Base-by-base conservation (phyloP, 2,888 invertebrate species). In the Oxytorus armatus region DNA sequence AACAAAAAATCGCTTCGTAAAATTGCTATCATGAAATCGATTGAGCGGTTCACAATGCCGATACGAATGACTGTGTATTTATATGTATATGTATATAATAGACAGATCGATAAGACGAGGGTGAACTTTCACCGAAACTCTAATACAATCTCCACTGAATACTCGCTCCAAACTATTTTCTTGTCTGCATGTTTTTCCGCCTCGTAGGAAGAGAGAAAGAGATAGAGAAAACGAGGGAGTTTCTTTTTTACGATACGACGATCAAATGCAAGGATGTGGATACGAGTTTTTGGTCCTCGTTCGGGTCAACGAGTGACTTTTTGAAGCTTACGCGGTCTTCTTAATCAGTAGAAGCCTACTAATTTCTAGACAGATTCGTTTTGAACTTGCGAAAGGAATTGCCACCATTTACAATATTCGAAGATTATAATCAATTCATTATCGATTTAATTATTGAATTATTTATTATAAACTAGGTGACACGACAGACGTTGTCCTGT, bases 81-180 rank as follows among this genome's bases (percentile, higher is more conserved):
- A 36, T 23, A 39, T 51, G 7, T 49, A 0, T 51, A 55, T 44
- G 14, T 51, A 25, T 21, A 23, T 23, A n/a, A n/a, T n/a, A 44
- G n/a, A 44, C 5, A 61, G 47, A 63, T 69, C 63, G 68, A 79
- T 69, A 51, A 33, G 36, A 49, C 42, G 59, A 25, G 53, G 39
- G 49, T 18, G 57, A 70, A 78, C 63, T 73, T 73, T 78, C 68
- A 63, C 68, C 68, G 53, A 55, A 55, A 25, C 73, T 55, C 25
- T 55, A 59, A 78, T 65, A 65, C 74, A 74, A 74, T 74, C 63
- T 69, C 61, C 55, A 25, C 42, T 55, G 79, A 74, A 79, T 79
- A 69, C 53, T 29, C 29, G 47, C 44, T 74, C 53, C 47, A 57
- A 47, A 63, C 61, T 8, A 63, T 63, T 65, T 69, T 65, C 55